These are phyloP conservation scores for Bujurquina vittata DNA, from an alignment of 2,113 vertebrate genomes.

Conservation along the genomic window DNA sequence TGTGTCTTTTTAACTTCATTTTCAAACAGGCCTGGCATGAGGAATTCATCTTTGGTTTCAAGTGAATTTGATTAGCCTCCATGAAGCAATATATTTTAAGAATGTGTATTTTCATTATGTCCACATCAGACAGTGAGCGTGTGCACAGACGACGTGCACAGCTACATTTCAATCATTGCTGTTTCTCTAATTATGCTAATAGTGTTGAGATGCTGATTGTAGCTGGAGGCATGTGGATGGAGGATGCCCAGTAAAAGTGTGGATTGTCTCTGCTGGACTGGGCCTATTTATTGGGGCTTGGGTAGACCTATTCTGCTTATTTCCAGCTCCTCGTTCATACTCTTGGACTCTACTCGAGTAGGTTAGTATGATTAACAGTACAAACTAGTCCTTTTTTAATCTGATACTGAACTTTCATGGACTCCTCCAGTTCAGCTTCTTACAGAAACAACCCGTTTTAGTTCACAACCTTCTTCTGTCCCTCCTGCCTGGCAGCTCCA, in stretches of 20 bases:
- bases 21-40: neutral
- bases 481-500: too few species aligned
- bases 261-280: neutral
- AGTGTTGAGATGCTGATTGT: neutral
- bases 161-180: neutral
- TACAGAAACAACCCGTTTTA: neutral
- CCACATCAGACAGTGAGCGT: neutral
- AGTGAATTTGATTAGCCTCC: neutral
- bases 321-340: neutral
- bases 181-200: neutral
- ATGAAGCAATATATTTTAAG: neutral
- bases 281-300: neutral
- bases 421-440: neutral
- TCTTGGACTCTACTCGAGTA: neutral
- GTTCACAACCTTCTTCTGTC: too few species aligned
- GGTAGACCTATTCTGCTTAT: neutral
- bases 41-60: neutral
- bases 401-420: too few species aligned
- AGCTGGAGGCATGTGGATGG: neutral
- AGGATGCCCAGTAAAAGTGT: neutral
- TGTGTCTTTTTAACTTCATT: slow-evolving; percentile 7
- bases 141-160: neutral
- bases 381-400: neutral
- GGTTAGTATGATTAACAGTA: rapidly evolving
- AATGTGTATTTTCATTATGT: rapidly evolving